phyloP scores from a whole-genome alignment of 2,888 invertebrate species.

The Volucella inanis region DNA sequence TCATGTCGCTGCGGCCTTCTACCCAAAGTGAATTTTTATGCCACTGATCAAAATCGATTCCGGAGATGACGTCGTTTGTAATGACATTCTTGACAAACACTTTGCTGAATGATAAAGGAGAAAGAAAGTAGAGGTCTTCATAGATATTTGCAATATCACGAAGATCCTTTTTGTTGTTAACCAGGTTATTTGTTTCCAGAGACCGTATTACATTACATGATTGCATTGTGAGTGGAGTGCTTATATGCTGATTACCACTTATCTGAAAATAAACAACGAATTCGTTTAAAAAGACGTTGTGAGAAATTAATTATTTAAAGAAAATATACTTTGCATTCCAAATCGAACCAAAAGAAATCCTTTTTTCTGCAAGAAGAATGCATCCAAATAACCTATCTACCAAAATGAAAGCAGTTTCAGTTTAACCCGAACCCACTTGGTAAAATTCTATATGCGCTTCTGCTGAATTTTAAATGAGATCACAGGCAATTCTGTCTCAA shows the following conservation, averaged over 20 bases:
- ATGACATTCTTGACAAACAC: conserved; percentile 77
- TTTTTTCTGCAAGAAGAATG: too few species aligned
- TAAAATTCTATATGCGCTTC: too few species aligned
- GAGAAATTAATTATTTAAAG: too few species aligned
- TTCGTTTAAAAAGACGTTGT: neutral
- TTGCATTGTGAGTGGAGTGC: conserved; percentile 82
- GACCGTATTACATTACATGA: conserved; percentile 80
- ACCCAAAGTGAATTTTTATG: conserved; percentile 80
- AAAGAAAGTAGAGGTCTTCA: conserved; percentile 77
- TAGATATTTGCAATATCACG: conserved; percentile 81
- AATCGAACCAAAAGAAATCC: too few species aligned
- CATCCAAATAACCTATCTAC: too few species aligned
- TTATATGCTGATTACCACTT: conserved; percentile 81
- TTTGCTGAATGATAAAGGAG: conserved; percentile 79
- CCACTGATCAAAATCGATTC: conserved; percentile 83
- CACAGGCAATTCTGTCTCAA: too few species aligned
- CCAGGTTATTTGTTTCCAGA: conserved; percentile 78
- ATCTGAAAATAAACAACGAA: conserved; percentile 77
- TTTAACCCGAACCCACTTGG: too few species aligned
- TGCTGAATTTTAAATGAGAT: too few species aligned
- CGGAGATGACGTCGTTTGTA: conserved; percentile 79
- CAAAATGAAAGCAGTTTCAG: too few species aligned
- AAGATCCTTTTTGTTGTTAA: conserved; percentile 82
- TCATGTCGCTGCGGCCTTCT: conserved; percentile 80
- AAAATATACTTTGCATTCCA: too few species aligned